These are phyloP conservation scores for Myiozetetes cayanensis DNA, from an alignment of 2,113 vertebrate genomes.

Conservation along the genomic window DNA sequence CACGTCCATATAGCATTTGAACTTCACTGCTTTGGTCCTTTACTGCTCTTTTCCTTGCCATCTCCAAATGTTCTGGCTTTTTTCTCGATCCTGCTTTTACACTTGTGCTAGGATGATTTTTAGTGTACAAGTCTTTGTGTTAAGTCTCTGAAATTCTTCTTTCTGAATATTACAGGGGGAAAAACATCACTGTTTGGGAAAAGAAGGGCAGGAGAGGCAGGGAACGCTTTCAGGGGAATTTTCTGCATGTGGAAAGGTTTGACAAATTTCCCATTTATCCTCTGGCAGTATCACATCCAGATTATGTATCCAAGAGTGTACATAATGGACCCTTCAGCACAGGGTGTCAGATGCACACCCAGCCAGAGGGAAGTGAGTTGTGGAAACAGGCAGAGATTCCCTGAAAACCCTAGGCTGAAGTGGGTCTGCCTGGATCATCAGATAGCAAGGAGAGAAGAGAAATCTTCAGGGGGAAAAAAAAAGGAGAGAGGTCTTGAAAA, in stretches of 20 bases:
- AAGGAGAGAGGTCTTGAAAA: not conserved
- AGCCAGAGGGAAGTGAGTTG: not conserved
- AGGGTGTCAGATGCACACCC: not conserved
- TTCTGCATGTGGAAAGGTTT: not conserved
- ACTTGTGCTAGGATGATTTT: rapidly evolving
- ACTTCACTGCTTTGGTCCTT: not conserved
- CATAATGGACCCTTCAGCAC: not conserved
- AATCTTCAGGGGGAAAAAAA: not conserved
- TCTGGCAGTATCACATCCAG: not conserved
- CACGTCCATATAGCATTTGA: not conserved
- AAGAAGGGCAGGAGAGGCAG: not conserved
- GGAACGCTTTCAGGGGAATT: not conserved
- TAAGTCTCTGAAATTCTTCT: not conserved
- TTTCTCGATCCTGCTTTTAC: not conserved
- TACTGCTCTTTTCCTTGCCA: not conserved
- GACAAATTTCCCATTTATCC: not conserved
- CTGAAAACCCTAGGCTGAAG: not conserved
- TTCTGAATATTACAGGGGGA: not conserved
- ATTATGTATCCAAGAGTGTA: not conserved
- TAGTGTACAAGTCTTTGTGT: not conserved
- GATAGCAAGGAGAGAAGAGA: not conserved
- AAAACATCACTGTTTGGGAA: not conserved
- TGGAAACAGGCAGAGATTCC: not conserved
- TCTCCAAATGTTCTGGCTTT: not conserved
- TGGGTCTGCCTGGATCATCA: not conserved